phyloP scores from a whole-genome alignment of 1,140 invertebrate genomes.

The Lepidurus apus region DNA sequence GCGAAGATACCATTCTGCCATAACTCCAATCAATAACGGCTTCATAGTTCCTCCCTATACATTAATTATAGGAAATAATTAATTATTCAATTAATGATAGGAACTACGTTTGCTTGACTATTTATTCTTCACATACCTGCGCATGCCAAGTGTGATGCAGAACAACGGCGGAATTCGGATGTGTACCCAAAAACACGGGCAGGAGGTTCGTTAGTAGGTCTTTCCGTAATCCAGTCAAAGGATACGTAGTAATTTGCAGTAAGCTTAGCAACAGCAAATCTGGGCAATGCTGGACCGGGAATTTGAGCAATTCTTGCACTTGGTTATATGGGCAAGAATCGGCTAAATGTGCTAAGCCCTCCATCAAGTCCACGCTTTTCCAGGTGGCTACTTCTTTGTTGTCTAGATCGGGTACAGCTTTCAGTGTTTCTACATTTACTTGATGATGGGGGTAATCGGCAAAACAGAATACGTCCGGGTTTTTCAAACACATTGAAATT shows the following conservation, averaged over 20 bases:
- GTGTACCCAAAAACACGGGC: slow-evolving; percentile 86
- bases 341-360: slow-evolving; percentile 75
- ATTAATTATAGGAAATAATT: not conserved
- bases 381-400: slow-evolving; percentile 87
- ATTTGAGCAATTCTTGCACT: slow-evolving; percentile 86
- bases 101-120: not conserved
- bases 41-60: slow-evolving; percentile 53
- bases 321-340: slow-evolving; percentile 53
- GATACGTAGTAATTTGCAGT: slow-evolving; percentile 60
- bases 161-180: slow-evolving; percentile 88
- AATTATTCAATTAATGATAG: not conserved
- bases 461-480: slow-evolving; percentile 90
- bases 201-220: slow-evolving; percentile 79
- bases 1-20: slow-evolving; percentile 94
- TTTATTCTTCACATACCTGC: slow-evolving; percentile 42
- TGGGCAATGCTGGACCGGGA: slow-evolving; percentile 85
- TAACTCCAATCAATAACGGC: slow-evolving; percentile 86
- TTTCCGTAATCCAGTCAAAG: slow-evolving; percentile 67
- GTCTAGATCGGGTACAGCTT: slow-evolving; percentile 83
- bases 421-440: slow-evolving; percentile 79
- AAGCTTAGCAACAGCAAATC: slow-evolving; percentile 81
- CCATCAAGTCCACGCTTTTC: slow-evolving; percentile 85
- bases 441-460: slow-evolving; percentile 81
- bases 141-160: slow-evolving; percentile 88
- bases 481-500: slow-evolving; percentile 69